Conservation (phyloP, 2,113 vertebrate species). For the Willisornis vidua region DNA sequence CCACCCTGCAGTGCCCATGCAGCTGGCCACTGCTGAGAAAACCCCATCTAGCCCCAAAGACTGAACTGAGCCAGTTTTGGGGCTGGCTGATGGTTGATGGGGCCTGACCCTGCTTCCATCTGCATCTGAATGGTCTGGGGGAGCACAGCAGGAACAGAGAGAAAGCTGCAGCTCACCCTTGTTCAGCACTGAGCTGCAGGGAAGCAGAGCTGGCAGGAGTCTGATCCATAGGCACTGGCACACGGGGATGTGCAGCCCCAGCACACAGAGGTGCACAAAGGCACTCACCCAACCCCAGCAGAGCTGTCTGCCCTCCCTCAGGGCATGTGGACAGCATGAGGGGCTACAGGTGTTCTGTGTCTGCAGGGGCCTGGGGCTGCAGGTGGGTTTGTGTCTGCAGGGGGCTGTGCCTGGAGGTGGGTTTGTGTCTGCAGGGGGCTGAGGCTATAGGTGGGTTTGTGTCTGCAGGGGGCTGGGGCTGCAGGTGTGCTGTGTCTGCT, state of each 20-base stretch:
- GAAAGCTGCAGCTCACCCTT: not conserved
- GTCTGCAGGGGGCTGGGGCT: too few relatives aligned
- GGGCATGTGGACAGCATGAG: too few relatives aligned
- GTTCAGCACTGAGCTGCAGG: not conserved
- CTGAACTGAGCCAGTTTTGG: not conserved
- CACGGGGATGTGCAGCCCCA: not conserved
- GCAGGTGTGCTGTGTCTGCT: too few relatives aligned
- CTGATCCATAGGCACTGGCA: not conserved
- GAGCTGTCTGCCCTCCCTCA: not conserved
- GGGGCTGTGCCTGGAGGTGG: too few relatives aligned
- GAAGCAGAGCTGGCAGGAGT: too few relatives aligned
- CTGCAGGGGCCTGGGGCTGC: too few relatives aligned
- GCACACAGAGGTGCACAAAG: not conserved
- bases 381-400: too few relatives aligned
- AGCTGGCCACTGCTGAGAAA: not conserved
- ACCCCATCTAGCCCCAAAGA: accelerated
- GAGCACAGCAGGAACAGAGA: not conserved
- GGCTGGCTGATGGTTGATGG: not conserved
- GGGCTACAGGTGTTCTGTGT: not conserved
- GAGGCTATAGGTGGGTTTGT: too few relatives aligned
- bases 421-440: too few relatives aligned
- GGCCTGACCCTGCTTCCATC: not conserved
- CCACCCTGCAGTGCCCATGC: not conserved
- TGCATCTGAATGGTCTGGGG: not conserved
- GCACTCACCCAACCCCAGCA: accelerated